phyloP scores from a whole-genome alignment of 2,113 vertebrate genomes.

The Saguinus midas region DNA sequence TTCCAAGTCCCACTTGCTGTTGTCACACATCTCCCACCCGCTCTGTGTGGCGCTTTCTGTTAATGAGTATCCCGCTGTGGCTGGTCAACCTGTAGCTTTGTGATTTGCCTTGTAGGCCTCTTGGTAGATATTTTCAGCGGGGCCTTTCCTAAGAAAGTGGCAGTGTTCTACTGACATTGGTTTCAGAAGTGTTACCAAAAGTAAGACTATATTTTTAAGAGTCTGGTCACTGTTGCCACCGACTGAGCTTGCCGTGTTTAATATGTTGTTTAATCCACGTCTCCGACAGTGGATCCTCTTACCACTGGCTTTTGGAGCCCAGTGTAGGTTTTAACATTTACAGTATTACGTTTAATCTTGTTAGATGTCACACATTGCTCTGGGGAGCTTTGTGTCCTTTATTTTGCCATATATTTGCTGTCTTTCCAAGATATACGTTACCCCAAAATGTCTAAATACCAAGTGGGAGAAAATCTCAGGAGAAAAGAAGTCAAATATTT shows the following conservation, averaged over 20 bases:
- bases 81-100: not conserved
- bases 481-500: constrained; percentile 28
- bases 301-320: not conserved
- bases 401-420: not conserved
- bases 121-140: not conserved
- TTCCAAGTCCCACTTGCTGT: not conserved
- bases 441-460: not conserved
- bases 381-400: not conserved
- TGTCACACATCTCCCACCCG: not conserved
- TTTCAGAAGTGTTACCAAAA: not conserved
- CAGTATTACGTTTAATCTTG: not conserved
- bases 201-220: not conserved
- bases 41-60: not conserved
- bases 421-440: not conserved
- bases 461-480: not conserved
- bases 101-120: not conserved
- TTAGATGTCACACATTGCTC: not conserved
- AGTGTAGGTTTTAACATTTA: not conserved
- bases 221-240: not conserved
- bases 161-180: not conserved
- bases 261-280: not conserved
- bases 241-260: not conserved
- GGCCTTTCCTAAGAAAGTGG: not conserved
- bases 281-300: not conserved
- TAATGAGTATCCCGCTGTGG: not conserved